Conservation (phyloP, 2,113 vertebrate genomes). For the Xiphophorus hellerii region DNA sequence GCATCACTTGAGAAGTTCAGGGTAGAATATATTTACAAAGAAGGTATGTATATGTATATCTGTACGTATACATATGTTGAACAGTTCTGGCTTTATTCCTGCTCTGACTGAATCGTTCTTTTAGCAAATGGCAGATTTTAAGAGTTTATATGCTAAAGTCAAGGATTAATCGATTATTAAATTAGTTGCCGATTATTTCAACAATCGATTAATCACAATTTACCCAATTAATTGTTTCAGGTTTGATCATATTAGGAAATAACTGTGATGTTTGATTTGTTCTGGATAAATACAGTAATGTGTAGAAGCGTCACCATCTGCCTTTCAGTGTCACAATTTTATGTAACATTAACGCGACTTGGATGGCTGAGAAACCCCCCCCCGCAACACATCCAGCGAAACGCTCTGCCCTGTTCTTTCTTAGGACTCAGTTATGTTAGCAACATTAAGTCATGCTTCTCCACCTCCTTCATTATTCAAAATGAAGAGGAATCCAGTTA, state of each 20-base stretch:
- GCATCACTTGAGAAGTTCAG: no score
- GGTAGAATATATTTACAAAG: no score
- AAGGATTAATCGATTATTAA: no score
- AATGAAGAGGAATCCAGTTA: constrained; percentile 71
- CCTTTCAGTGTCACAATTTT: constrained; percentile 6
- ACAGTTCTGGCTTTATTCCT: no score
- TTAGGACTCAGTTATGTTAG: constrained; percentile 63
- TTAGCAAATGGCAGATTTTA: no score
- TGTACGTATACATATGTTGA: no score
- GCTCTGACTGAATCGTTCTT: no score
- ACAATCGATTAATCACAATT: no score
- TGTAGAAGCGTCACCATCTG: constrained; percentile 35
- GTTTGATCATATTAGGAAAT: background rate
- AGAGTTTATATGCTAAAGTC: no score
- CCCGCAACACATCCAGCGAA: constrained; percentile 24
- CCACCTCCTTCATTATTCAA: constrained; percentile 72
- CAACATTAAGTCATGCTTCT: constrained; percentile 67
- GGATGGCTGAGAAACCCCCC: background rate
- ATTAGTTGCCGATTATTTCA: no score
- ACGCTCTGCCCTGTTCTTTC: constrained; percentile 58
- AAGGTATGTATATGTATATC: no score
- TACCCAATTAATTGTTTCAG: background rate
- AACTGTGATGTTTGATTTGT: constrained; percentile 1
- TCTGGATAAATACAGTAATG: constrained; percentile 30
- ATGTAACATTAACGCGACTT: background rate